phyloP scores from a whole-genome alignment of 2,888 invertebrate genomes.

The Caenorhabditis zanzibari region DNA sequence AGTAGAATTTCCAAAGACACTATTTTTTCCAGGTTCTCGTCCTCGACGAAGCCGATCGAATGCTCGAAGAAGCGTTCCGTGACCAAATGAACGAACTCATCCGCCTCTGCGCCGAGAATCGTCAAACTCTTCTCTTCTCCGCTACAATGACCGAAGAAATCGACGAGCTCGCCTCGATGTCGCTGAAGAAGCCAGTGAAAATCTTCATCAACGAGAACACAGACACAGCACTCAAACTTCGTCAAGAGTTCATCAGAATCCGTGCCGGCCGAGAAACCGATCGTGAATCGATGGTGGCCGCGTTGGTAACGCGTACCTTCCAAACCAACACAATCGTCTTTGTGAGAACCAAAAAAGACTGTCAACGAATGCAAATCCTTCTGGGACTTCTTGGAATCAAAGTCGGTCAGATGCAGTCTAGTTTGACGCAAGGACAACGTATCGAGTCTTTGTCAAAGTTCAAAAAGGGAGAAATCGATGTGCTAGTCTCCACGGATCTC shows the following conservation, averaged over 20 bases:
- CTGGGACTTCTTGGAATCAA: constrained; percentile 93
- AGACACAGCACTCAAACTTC: constrained; percentile 94
- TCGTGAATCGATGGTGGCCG: constrained; percentile 90
- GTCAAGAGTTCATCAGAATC: constrained; percentile 92
- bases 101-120: constrained; percentile 91
- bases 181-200: constrained; percentile 93
- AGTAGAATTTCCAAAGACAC: too few species aligned
- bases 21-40: constrained; percentile 85
- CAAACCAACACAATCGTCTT: constrained; percentile 88
- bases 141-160: constrained; percentile 99
- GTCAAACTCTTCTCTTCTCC: constrained; percentile 98
- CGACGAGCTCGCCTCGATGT: constrained; percentile 94
- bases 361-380: constrained; percentile 94
- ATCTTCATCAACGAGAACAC: constrained; percentile 97
- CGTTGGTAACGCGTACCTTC: constrained; percentile 74
- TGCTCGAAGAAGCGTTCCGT: constrained; percentile 98
- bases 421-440: constrained; percentile 92
- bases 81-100: constrained; percentile 99
- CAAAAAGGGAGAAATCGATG: constrained; percentile 84
- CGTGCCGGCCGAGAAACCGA: constrained; percentile 88
- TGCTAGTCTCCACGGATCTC: constrained; percentile 94
- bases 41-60: constrained; percentile 90
- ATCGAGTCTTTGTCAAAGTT: constrained; percentile 81
- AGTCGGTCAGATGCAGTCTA: constrained; percentile 94
- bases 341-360: constrained; percentile 96